Conservation (phyloP, 2,797 vertebrate species). For the Lacerta agilis region DNA sequence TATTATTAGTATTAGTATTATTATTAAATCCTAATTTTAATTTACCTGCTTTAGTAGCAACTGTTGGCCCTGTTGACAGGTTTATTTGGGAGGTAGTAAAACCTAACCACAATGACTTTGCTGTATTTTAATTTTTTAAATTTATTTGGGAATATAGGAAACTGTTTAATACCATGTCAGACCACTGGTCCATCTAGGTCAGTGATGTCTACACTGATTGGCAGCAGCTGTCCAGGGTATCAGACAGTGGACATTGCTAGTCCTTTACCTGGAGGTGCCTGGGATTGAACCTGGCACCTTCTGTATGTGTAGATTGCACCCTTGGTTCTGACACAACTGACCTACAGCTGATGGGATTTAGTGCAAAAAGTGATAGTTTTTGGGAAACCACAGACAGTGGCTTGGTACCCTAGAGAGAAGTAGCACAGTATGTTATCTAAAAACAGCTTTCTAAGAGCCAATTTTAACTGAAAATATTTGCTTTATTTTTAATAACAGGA, state of each 20-base stretch:
- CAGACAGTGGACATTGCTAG: too few relatives aligned
- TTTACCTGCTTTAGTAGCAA: not conserved
- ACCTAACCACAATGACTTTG: not conserved
- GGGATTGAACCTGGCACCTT: too few relatives aligned
- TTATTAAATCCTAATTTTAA: not conserved
- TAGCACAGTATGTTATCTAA: not conserved
- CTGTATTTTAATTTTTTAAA: too few relatives aligned
- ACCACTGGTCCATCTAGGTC: too few relatives aligned
- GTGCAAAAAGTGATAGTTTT: not conserved
- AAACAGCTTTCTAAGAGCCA: conserved; percentile 1
- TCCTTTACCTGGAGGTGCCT: too few relatives aligned
- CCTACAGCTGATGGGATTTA: not conserved
- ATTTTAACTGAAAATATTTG: conserved; percentile 12
- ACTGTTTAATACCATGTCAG: too few relatives aligned
- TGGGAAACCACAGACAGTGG: not conserved
- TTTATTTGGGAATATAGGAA: too few relatives aligned
- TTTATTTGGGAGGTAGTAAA: not conserved
- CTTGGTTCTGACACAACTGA: not conserved
- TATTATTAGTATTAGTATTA: not conserved
- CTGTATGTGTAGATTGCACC: not conserved
- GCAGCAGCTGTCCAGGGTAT: too few relatives aligned
- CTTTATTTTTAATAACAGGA: conserved; percentile 69
- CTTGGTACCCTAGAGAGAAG: not conserved
- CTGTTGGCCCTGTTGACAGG: not conserved
- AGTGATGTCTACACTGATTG: too few relatives aligned